A percentile compares a stretch with the other conserved stretches of the same genome.
Evolutionary conservation across 2,113 vertebrate genomes (phyloP).

Genomic region (Gobio gobio): DNA sequence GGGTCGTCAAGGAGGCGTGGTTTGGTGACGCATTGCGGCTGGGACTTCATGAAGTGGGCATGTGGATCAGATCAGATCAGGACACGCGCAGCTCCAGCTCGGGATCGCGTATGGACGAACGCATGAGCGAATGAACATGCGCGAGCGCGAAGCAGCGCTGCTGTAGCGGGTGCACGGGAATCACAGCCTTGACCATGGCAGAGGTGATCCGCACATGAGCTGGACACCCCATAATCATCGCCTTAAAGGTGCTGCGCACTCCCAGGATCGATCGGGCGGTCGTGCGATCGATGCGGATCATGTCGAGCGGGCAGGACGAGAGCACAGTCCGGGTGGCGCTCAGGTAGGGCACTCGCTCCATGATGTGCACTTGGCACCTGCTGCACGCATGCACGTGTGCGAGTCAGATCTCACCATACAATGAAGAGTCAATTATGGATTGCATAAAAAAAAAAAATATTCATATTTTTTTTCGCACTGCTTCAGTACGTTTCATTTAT

Average conservation of each 20-base stretch:
- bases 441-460: background rate
- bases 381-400: background rate
- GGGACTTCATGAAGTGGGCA: constrained; percentile 31
- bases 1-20: constrained; percentile 65
- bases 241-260: background rate
- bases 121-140: background rate
- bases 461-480: background rate
- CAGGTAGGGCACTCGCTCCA: constrained; percentile 77
- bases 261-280: constrained; percentile 8
- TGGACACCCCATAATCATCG: background rate
- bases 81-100: background rate
- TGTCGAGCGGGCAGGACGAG: constrained; percentile 86
- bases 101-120: background rate
- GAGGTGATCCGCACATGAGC: constrained; percentile 51
- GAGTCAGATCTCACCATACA: background rate
- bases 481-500: background rate
- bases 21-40: constrained; percentile 80
- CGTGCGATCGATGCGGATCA: constrained; percentile 57
- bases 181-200: constrained; percentile 36
- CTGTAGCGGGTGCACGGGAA: background rate
- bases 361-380: background rate
- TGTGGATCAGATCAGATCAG: background rate
- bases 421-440: background rate
- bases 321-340: constrained; percentile 92
- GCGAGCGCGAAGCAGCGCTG: background rate